These are phyloP conservation scores for Latrodectus elegans DNA, from an alignment of 2,888 invertebrate species.

Conservation along the genomic window DNA sequence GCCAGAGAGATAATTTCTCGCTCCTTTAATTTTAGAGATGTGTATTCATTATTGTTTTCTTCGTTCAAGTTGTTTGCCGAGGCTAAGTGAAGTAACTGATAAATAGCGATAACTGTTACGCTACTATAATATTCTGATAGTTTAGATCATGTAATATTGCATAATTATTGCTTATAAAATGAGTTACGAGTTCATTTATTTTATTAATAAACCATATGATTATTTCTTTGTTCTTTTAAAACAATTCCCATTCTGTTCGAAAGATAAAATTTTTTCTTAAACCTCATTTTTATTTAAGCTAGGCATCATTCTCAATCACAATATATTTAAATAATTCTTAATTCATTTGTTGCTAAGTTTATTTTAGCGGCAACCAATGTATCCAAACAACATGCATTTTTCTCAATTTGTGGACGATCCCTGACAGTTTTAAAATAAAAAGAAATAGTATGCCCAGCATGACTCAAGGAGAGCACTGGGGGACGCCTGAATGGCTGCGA, in stretches of 20 bases:
- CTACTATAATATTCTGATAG: too few species aligned
- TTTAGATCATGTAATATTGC: too few species aligned
- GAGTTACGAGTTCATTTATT: too few species aligned
- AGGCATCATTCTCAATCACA: neutral
- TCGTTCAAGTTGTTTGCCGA: too few species aligned
- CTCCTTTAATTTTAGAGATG: too few species aligned
- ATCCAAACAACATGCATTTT: neutral
- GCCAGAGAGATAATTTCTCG: too few species aligned
- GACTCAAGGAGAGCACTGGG: constrained; percentile 21
- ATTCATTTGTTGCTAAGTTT: too few species aligned
- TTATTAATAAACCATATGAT: too few species aligned
- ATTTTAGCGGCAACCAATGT: neutral
- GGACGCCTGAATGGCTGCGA: constrained; percentile 37
- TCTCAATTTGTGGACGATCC: constrained; percentile 18
- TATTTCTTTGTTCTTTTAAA: neutral
- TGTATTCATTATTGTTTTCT: too few species aligned
- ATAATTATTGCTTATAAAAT: too few species aligned
- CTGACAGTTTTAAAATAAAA: neutral
- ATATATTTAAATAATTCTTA: neutral
- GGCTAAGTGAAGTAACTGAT: too few species aligned
- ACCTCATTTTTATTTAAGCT: neutral
- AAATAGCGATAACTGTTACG: too few species aligned
- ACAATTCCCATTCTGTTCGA: neutral
- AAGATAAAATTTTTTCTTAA: neutral
- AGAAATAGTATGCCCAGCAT: neutral